Conservation (phyloP, 2,888 invertebrate species). For the Odontomyia ornata region DNA sequence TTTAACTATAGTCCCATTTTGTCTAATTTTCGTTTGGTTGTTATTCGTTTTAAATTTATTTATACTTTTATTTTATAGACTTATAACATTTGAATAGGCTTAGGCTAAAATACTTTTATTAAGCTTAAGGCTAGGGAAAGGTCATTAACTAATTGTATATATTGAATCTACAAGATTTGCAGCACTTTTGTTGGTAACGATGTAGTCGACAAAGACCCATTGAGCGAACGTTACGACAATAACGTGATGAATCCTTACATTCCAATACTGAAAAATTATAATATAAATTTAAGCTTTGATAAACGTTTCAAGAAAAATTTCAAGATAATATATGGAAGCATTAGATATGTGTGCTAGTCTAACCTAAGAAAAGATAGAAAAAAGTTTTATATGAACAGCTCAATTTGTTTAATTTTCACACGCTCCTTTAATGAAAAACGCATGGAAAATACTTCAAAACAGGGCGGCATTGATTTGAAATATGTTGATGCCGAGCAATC, state of each 20-base stretch:
- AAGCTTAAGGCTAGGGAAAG: neutral
- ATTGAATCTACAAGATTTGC: slow-evolving; percentile 75
- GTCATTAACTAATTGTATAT: slow-evolving; percentile 47
- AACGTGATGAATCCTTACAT: slow-evolving; percentile 83
- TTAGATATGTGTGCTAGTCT: too few relatives aligned
- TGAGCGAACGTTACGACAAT: slow-evolving; percentile 85
- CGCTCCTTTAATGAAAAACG: too few relatives aligned
- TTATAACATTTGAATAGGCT: neutral
- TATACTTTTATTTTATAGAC: neutral
- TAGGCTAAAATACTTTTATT: neutral
- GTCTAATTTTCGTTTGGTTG: neutral
- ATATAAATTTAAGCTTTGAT: too few relatives aligned
- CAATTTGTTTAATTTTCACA: too few relatives aligned
- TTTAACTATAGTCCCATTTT: neutral
- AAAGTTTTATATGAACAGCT: too few relatives aligned
- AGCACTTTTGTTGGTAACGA: slow-evolving; percentile 87
- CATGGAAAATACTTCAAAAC: too few relatives aligned
- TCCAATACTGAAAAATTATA: slow-evolving; percentile 66
- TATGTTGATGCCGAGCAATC: too few relatives aligned
- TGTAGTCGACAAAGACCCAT: slow-evolving; percentile 89
- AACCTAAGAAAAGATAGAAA: too few relatives aligned
- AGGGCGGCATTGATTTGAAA: too few relatives aligned
- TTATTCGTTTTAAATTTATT: neutral
- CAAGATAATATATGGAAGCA: too few relatives aligned
- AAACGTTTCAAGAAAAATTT: too few relatives aligned